phyloP scores from a whole-genome alignment of 2,113 vertebrate genomes.

The Leptocoma aspasia region DNA sequence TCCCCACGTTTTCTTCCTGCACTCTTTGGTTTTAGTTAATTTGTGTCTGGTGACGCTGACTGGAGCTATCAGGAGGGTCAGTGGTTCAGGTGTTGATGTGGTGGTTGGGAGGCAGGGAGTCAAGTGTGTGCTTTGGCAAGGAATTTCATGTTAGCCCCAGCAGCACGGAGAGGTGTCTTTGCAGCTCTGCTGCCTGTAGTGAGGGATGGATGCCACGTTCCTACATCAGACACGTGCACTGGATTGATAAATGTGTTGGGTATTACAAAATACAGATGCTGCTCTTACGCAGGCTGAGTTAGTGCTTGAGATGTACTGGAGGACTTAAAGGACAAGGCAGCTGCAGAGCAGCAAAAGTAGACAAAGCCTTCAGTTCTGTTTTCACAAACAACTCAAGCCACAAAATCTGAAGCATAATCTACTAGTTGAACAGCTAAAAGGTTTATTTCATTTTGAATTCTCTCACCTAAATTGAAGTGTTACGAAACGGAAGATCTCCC shows the following conservation, averaged over 20 bases:
- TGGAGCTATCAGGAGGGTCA: not conserved
- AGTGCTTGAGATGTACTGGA: not conserved
- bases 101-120: not conserved
- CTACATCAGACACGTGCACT: not conserved
- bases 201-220: not conserved
- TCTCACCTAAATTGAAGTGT: not conserved
- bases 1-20: not conserved
- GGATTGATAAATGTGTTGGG: not conserved
- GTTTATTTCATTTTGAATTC: not conserved
- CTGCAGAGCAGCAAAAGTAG: not conserved
- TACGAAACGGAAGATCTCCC: not conserved
- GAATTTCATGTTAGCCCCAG: not conserved
- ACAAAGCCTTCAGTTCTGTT: not conserved
- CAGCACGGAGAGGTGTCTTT: not conserved
- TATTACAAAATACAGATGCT: not conserved
- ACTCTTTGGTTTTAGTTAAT: not conserved
- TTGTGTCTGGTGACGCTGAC: not conserved
- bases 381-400: not conserved
- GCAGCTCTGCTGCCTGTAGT: not conserved
- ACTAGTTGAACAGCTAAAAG: not conserved
- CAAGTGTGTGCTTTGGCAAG: not conserved
- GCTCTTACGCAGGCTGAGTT: not conserved
- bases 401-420: not conserved
- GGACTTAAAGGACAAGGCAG: not conserved
- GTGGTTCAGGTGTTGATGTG: not conserved